Percentiles rank a stretch among this genome's conserved stretches.
Conservation (phyloP, 2,888 invertebrate species). For the Macropis europaea region DNA sequence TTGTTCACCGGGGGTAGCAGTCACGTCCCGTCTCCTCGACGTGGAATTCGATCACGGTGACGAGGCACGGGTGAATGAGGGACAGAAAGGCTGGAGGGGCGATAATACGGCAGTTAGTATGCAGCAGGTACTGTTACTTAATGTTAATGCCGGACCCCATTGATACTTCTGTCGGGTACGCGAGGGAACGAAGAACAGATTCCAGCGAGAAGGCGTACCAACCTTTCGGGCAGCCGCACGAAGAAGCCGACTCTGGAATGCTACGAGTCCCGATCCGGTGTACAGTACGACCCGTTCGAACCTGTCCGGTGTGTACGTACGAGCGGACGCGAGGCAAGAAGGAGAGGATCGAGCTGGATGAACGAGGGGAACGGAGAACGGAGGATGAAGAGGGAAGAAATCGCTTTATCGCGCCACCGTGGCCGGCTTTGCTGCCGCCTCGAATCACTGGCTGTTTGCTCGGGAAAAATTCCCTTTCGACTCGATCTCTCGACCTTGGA, state of each 20-base stretch:
- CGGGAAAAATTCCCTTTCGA: slow-evolving; percentile 35
- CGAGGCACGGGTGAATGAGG: slow-evolving; percentile 63
- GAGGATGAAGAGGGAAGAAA: slow-evolving; percentile 52
- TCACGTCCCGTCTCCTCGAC: slow-evolving; percentile 11
- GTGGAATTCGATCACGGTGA: slow-evolving; percentile 67
- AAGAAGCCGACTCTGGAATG: slow-evolving; percentile 73
- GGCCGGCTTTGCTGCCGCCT: background rate
- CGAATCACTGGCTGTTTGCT: background rate
- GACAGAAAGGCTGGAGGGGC: slow-evolving; percentile 55
- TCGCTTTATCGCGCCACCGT: slow-evolving; percentile 59
- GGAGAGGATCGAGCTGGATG: slow-evolving; percentile 14
- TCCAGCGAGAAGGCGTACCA: slow-evolving; percentile 57
- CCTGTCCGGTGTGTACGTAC: slow-evolving; percentile 68
- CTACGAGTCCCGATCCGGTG: slow-evolving; percentile 62
- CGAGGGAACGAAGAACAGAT: slow-evolving; percentile 66
- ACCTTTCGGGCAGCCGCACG: slow-evolving; percentile 58
- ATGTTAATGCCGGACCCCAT: slow-evolving; percentile 72
- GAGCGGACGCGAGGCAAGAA: slow-evolving; percentile 45
- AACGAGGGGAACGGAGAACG: slow-evolving; percentile 16
- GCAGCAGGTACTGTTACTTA: slow-evolving; percentile 70
- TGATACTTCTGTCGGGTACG: slow-evolving; percentile 66
- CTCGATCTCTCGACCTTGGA: too few species aligned
- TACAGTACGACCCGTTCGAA: slow-evolving; percentile 64
- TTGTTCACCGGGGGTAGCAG: background rate
- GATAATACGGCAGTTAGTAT: slow-evolving; percentile 75